A percentile compares a stretch with the other conserved stretches of the same genome.
Evolutionary conservation across 2,888 invertebrate species (phyloP).

Genomic region (Lissocephala sabroskyi): DNA sequence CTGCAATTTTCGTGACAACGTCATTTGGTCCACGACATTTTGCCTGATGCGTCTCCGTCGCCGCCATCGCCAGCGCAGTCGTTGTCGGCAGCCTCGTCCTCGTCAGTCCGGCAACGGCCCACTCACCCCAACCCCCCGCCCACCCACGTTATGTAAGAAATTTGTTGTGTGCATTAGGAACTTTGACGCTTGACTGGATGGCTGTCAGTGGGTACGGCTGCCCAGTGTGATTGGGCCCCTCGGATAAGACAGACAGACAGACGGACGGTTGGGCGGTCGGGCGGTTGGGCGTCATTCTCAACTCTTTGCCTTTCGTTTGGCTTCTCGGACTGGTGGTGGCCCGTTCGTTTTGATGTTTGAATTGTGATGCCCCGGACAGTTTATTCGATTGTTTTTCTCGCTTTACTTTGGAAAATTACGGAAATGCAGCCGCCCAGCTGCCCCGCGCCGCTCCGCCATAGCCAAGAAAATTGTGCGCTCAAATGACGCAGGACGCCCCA

Average conservation of each 20-base stretch:
- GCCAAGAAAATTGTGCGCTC: slow-evolving; percentile 51
- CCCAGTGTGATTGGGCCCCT: not conserved
- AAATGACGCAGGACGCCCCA: slow-evolving; percentile 52
- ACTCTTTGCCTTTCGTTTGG: slow-evolving; percentile 17
- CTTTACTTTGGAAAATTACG: slow-evolving; percentile 57
- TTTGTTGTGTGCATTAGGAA: slow-evolving; percentile 69
- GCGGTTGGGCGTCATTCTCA: slow-evolving; percentile 7
- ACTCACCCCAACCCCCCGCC: slow-evolving; percentile 2
- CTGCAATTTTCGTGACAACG: slow-evolving; percentile 69
- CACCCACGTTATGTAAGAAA: slow-evolving; percentile 46
- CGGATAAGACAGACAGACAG: too few relatives aligned
- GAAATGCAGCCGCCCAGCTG: slow-evolving; percentile 52
- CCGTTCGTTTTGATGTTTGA: slow-evolving; percentile 64
- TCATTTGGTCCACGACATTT: slow-evolving; percentile 68
- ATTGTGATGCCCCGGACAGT: slow-evolving; percentile 64
- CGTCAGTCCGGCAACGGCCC: slow-evolving; percentile 31
- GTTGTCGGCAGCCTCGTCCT: slow-evolving; percentile 30
- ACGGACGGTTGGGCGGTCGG: slow-evolving; percentile 6
- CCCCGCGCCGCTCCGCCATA: not conserved
- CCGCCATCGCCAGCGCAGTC: slow-evolving; percentile 19
- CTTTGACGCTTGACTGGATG: slow-evolving; percentile 69
- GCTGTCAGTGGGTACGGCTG: slow-evolving; percentile 49
- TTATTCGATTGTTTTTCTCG: slow-evolving; percentile 68
- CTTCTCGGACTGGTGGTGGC: not conserved
- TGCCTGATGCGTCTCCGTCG: slow-evolving; percentile 55